Evolutionary conservation across 2,888 invertebrate species (phyloP), one percentile per base, ranked within the genome.

Genomic region (Anaspis maculata): DNA sequence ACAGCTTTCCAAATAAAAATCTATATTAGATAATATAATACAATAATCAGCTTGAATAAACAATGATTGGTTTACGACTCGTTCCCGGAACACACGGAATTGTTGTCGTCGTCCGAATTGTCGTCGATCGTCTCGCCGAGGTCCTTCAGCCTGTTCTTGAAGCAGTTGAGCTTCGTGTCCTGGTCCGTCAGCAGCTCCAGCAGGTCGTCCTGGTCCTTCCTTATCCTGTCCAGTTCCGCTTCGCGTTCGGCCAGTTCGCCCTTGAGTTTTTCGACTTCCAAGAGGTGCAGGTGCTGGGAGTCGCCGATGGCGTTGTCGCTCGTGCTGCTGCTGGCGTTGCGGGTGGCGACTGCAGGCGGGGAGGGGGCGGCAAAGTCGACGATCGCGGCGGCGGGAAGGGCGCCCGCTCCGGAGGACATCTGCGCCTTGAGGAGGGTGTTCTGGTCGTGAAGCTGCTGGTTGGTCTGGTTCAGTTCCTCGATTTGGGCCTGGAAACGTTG

Each of bases 131-230:
- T 51, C 35, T 64, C 63, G 0, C 66, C 66, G 28, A 66, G 45
- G 35, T 64, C 62, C 32, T 57, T 51, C 41, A 67, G 47, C 34
- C 59, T 49, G 30, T 53, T 56, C 39, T 62, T 67, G 37, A 61
- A 59, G 30, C 47, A 34, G 45, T 57, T 54, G 41, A 59, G 44
- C 51, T 57, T 61, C 3, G 48, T 33, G 49, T 82, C 95, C 71
- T 96, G 94, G 61, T 96, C 91, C 1, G 89, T 83, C 22, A 97
- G 69, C 36, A 97, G 66, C 54, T 88, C 84, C 34, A 97, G 65
- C 41, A 97, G 66, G 65, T 96, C 94, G 49, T 97, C 96, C 62
- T 96, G 95, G 56, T 97, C 96, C 56, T 82, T 87, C 56, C 75
- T 78, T 41, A 90, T 56, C 44, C 73, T 72, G 23, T 76, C 75